A percentile compares a stretch with the other conserved stretches of the same genome.
Evolutionary conservation across 2,797 vertebrate species (phyloP).

Genomic region (Characodon lateralis): DNA sequence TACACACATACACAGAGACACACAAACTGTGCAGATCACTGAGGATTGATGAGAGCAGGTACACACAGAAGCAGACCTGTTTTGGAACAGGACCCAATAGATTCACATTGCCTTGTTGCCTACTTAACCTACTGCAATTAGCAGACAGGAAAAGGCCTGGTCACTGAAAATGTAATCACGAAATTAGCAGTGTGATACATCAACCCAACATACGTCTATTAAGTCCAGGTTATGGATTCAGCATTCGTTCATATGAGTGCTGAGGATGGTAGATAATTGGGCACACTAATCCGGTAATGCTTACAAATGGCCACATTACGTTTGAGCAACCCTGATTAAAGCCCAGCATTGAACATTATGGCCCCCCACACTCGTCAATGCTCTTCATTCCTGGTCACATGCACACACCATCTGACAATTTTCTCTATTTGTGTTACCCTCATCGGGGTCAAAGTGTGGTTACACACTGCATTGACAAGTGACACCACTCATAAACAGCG

Average conservation of each 20-base stretch:
- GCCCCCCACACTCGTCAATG: conserved; percentile 33
- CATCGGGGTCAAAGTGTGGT: conserved; percentile 67
- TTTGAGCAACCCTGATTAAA: conserved; percentile 64
- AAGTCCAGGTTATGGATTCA: conserved; percentile 60
- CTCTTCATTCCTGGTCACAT: conserved; percentile 14
- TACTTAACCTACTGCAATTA: conserved; percentile 78
- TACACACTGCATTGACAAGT: conserved; percentile 57
- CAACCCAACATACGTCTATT: conserved; percentile 64
- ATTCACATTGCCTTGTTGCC: conserved; percentile 61
- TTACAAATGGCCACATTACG: conserved; percentile 74
- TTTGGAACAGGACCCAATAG: conserved; percentile 65
- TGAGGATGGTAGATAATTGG: conserved; percentile 75
- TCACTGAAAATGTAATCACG: conserved; percentile 77
- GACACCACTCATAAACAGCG: conserved; percentile 72
- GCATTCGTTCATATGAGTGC: conserved; percentile 74
- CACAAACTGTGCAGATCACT: conserved; percentile 17
- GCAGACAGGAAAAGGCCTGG: conserved; percentile 78
- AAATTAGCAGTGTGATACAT: conserved; percentile 74
- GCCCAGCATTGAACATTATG: conserved; percentile 44
- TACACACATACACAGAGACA: conserved; percentile 36
- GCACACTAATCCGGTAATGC: conserved; percentile 66
- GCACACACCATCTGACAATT: conserved; percentile 6
- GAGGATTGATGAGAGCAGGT: conserved; percentile 62
- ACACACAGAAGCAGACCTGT: conserved; percentile 62
- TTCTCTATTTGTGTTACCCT: conserved; percentile 40